Base-by-base conservation (phyloP, 2,797 vertebrate species). In the Sebastes iracundus region DNA sequence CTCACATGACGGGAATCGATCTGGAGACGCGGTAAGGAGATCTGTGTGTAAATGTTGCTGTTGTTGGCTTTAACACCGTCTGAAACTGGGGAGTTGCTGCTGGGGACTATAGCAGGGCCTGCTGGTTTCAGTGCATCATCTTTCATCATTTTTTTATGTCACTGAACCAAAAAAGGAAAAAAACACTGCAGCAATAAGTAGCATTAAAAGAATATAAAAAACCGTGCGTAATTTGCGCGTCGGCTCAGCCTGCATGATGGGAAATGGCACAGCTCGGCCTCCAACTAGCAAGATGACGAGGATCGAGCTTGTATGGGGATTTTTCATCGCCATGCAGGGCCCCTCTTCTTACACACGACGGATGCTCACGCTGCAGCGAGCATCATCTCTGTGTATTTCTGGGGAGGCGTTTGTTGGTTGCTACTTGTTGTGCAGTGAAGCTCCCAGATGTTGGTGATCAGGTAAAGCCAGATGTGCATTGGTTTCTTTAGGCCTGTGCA, bases 1-100 rank as follows among this genome's bases (percentile, higher is more conserved):
- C 81, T 72, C 88, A 78, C 85, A 87, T 90, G 88, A 88, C 82
- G 88, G 82, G 33, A 38, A 86, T 78, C 88, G 82, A 93, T 90
- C 56, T 71, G 89, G 92, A 88, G 97, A 97, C 97, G 92, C 97
- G 96, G 46, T 73, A 14, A 20, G 1, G 60, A 2, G n/a, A 33
- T 12, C 30, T 7, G 72, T 12, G 14, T 2, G 27, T 49, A 10
- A 46, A 46, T 4, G 2, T 7, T 2, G 64, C 59, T 18, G 55
- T 18, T 62, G 71, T 18, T 30, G 0, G 80, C 35, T 79, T 70
- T 35, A 23, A 58, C 56, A 32, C 13, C 85, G 83, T 61, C 33
- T 62, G 53, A 61, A 55, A 32, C 64, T 42, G 38, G 80, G 81
- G 79, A 74, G 49, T 60, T 25, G 49, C 63, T 61, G 38, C 38